A percentile compares a stretch with the other conserved stretches of the same genome.
Conservation (phyloP, 2,888 invertebrate species). For the Orthonychiurus folsomi region DNA sequence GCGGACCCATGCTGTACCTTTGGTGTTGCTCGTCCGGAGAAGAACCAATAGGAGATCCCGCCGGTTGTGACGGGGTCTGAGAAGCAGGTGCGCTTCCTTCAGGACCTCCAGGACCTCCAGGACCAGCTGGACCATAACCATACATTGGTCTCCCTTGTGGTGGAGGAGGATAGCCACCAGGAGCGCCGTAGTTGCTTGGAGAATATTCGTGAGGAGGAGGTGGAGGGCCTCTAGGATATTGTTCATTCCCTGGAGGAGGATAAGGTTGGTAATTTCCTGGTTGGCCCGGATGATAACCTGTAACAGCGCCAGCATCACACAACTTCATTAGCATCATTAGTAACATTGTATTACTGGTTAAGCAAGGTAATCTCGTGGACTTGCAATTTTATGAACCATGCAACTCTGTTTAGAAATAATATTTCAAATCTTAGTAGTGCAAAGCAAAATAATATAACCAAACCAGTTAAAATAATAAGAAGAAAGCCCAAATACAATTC, state of each 20-base stretch:
- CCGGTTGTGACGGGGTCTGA: conserved; percentile 28
- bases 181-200: conserved; percentile 19
- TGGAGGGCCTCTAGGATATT: conserved; percentile 45
- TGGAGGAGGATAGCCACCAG: conserved; percentile 44
- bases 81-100: conserved; percentile 35
- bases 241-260: conserved; percentile 43
- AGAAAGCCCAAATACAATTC: too few relatives aligned
- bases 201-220: conserved; percentile 8
- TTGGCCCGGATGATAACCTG: conserved; percentile 46
- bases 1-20: conserved; percentile 22
- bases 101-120: too few relatives aligned
- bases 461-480: too few relatives aligned
- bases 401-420: too few relatives aligned
- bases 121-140: conserved; percentile 39
- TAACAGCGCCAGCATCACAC: conserved; percentile 15
- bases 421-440: too few relatives aligned
- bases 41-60: conserved; percentile 28
- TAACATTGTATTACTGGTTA: too few relatives aligned
- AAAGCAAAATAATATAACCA: too few relatives aligned
- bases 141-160: conserved; percentile 44
- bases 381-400: conserved; percentile 1
- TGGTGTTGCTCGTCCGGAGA: conserved; percentile 21
- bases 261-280: conserved; percentile 47
- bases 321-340: neutral
- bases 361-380: too few relatives aligned